Base-by-base conservation (phyloP, 2,113 vertebrate genomes). In the Scortum barcoo region DNA sequence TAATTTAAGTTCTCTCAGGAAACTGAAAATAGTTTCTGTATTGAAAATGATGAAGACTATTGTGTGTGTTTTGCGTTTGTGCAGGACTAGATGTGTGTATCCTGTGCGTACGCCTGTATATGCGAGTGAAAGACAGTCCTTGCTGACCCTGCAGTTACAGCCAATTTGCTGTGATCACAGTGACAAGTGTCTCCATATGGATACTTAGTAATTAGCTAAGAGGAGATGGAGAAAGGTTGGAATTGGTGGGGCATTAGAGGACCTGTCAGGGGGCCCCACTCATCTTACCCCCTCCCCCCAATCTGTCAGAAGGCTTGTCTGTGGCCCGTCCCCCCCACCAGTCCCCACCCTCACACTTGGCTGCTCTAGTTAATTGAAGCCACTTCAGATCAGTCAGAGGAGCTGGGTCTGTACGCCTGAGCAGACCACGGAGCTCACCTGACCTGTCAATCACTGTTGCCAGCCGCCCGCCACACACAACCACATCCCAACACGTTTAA, bases 331-430 rank as follows among this genome's bases (percentile, higher is more conserved):
- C 77, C 84, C 81, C 51, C 24, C 36, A 33, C 24, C 36, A 33
- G 76, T 72, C 87, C 72, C 85, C 85, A 73, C 72, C 73, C 90
- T 91, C 78, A 89, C 89, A 91, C 93, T 91, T 56, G 62, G 68
- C 86, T 93, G 90, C 92, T 86, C 81, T 76, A 88, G 83, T 90
- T 93, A 93, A 94, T 93, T 93, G 88, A 93, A 91, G 87, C 85
- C 88, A 89, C 88, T 88, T 85, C 85, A 90, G 68, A 91, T 93
- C 91, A 91, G 86, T 83, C 79, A 84, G 72, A 88, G 77, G 76
- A 86, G 83, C 82, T 62, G 80, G 68, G 77, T 91, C 63, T 83
- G 79, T 73, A 85, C 60, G 83, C 84, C 70, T 80, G 86, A 89
- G 36, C 71, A 57, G 80, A 81, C 33, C 81, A 70, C 20, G 1